These are phyloP conservation scores for Leptinotarsa tumamoca DNA, from an alignment of 2,888 invertebrate genomes.

Conservation along the genomic window DNA sequence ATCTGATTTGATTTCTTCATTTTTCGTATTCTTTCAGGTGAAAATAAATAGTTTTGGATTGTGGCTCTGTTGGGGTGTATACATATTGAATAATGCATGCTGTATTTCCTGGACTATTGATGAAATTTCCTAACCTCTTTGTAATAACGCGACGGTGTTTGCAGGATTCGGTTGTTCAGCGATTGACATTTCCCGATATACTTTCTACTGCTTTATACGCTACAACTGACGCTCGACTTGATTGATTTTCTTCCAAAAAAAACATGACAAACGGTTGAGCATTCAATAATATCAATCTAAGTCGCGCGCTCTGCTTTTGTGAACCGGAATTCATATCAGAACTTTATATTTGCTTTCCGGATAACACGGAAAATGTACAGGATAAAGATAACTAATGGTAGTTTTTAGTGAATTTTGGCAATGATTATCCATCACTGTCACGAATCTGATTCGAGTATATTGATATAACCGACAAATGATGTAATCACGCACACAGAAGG, in stretches of 20 bases:
- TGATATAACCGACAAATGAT: conserved; percentile 41
- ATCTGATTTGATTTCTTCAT: no score
- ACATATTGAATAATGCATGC: not conserved
- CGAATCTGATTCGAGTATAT: conserved; percentile 37
- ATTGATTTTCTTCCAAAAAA: conserved; percentile 43
- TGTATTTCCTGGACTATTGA: not conserved
- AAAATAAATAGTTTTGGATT: no score
- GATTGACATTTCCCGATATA: conserved; percentile 13
- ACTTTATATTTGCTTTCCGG: conserved; percentile 42
- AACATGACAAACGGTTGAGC: conserved; percentile 45
- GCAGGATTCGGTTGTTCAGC: not conserved
- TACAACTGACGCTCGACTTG: conserved; percentile 29
- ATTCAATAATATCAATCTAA: conserved; percentile 46
- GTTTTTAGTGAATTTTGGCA: conserved; percentile 35
- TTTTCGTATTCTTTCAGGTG: no score
- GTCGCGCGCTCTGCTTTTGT: conserved; percentile 36
- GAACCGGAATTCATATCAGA: conserved; percentile 41
- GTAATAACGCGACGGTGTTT: not conserved
- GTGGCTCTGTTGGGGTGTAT: not conserved
- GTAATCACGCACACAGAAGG: conserved; percentile 21
- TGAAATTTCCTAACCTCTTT: not conserved
- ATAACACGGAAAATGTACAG: conserved; percentile 36
- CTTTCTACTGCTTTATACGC: conserved; percentile 8
- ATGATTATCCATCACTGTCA: conserved; percentile 42
- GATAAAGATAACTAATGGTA: conserved; percentile 44